Evolutionary conservation across 2,888 invertebrate species (phyloP).

Genomic region (Drosophila demipolita): DNA sequence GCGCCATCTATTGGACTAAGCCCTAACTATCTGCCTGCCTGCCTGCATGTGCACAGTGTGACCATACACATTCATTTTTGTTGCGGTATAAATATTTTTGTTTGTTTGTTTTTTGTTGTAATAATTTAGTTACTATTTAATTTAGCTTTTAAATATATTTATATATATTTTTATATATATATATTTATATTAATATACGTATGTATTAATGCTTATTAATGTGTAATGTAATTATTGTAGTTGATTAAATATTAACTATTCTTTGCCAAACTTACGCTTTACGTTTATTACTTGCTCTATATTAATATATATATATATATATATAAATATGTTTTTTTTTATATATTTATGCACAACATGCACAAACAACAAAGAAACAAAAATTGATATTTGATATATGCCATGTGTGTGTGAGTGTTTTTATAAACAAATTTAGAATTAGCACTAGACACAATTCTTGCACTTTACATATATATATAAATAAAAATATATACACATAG

Average conservation of each 20-base stretch:
- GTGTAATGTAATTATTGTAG: constrained; percentile 14
- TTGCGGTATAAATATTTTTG: constrained; percentile 33
- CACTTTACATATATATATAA: constrained; percentile 16
- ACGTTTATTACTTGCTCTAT: constrained; percentile 1
- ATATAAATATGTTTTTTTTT: background rate
- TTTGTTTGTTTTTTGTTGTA: constrained; percentile 34
- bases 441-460: constrained; percentile 55
- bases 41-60: constrained; percentile 25
- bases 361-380: constrained; percentile 34
- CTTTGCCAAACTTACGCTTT: constrained; percentile 12
- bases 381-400: constrained; percentile 30
- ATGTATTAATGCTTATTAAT: constrained; percentile 29
- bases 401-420: background rate
- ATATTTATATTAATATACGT: constrained; percentile 18
- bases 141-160: constrained; percentile 33
- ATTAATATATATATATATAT: background rate
- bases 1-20: constrained; percentile 46
- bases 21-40: background rate
- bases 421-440: constrained; percentile 50
- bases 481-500: background rate
- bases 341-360: constrained; percentile 13
- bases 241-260: constrained; percentile 7
- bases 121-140: constrained; percentile 46
- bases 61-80: constrained; percentile 1
- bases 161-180: constrained; percentile 11